These are phyloP conservation scores for Ciconia stormi DNA, from an alignment of 2,113 vertebrate species.

Conservation along the genomic window DNA sequence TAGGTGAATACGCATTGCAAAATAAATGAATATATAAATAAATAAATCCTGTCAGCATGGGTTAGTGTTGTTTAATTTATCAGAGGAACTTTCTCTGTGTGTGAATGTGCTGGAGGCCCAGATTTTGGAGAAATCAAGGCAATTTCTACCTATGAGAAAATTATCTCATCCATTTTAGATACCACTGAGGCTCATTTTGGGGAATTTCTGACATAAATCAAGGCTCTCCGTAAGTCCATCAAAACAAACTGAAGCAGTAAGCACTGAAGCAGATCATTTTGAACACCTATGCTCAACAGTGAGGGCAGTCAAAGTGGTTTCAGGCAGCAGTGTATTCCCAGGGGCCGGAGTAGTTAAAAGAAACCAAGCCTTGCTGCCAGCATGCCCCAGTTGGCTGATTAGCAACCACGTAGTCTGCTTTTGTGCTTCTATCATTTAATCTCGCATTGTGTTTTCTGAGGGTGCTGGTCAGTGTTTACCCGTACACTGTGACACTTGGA, in stretches of 20 bases:
- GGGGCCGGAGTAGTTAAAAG: neutral
- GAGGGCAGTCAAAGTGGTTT: slow-evolving; percentile 31
- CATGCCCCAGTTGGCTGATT: slow-evolving; percentile 20
- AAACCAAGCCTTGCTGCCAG: neutral
- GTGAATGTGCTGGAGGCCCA: neutral
- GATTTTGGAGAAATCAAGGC: slow-evolving; percentile 38
- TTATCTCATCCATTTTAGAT: slow-evolving; percentile 49
- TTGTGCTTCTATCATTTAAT: neutral
- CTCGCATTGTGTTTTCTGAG: neutral
- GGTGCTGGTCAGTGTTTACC: slow-evolving; percentile 45
- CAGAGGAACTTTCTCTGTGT: neutral
- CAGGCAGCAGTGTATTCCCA: slow-evolving; percentile 15
- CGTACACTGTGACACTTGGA: neutral
- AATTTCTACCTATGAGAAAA: slow-evolving; percentile 45
- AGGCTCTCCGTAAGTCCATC: slow-evolving; percentile 3
- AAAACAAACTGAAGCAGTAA: neutral
- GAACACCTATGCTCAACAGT: neutral
- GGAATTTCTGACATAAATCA: slow-evolving; percentile 19
- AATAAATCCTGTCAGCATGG: neutral
- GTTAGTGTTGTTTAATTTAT: neutral
- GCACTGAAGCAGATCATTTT: neutral
- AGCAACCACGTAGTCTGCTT: neutral
- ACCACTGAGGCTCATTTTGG: neutral
- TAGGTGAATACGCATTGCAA: neutral
- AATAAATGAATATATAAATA: neutral